Conservation (phyloP, 53 echinoderm and acorn worm genomes). For the Holothuria leucospilota region DNA sequence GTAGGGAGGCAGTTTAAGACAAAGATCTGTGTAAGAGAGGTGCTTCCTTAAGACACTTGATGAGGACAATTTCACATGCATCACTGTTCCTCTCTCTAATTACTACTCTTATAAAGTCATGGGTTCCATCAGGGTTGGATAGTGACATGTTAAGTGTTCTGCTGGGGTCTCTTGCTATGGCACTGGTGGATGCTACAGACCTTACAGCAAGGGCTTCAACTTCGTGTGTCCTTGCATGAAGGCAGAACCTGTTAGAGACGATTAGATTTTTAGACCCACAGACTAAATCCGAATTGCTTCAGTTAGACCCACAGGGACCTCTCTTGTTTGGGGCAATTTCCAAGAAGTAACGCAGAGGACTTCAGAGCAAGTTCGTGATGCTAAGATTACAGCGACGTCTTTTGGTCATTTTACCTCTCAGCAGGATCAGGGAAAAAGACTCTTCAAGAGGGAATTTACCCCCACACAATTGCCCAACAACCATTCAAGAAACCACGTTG, state of each 20-base stretch:
- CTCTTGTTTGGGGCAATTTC: not conserved
- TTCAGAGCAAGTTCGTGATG: no score
- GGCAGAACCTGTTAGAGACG: not conserved
- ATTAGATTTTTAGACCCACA: not conserved
- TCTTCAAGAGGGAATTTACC: no score
- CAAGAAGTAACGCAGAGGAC: no score
- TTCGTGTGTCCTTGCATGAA: not conserved
- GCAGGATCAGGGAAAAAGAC: no score
- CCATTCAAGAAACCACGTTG: no score
- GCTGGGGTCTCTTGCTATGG: not conserved
- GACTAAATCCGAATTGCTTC: not conserved
- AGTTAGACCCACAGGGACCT: not conserved
- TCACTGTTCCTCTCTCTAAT: not conserved
- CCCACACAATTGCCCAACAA: no score
- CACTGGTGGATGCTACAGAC: not conserved
- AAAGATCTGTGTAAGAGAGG: no score
- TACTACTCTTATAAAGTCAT: not conserved
- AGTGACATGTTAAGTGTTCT: not conserved
- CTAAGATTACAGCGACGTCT: no score
- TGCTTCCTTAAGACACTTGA: no score
- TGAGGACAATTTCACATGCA: no score
- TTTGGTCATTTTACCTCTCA: no score
- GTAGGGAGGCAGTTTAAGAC: no score
- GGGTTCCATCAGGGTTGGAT: not conserved
- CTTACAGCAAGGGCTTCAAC: not conserved